phyloP scores from a whole-genome alignment of 2,888 invertebrate species.

The Gymnocheta viridis region DNA sequence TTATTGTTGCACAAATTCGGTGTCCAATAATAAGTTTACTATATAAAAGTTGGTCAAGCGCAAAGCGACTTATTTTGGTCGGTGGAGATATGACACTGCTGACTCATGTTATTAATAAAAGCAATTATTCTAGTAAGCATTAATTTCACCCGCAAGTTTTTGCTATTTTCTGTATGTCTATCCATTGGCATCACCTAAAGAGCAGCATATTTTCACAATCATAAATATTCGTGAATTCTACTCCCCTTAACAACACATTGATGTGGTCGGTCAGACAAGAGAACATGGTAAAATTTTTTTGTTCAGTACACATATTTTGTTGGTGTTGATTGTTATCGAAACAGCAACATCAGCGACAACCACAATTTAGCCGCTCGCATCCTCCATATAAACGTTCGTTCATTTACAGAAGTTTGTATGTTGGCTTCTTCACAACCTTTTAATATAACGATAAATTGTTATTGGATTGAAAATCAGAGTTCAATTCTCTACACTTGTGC shows the following conservation, averaged over 20 bases:
- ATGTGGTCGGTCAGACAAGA: background rate
- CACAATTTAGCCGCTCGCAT: constrained; percentile 9
- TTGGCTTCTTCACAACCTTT: background rate
- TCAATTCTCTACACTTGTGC: constrained; percentile 46
- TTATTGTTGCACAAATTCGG: no score
- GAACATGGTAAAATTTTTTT: constrained; percentile 10
- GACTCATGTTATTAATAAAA: no score
- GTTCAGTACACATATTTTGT: background rate
- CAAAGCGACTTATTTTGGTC: no score
- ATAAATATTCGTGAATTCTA: background rate
- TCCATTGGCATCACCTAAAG: no score
- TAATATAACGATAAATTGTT: constrained; percentile 53
- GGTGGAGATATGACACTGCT: no score
- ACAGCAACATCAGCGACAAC: background rate
- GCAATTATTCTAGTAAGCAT: no score
- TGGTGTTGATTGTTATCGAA: background rate
- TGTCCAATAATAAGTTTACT: no score
- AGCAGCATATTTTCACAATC: no score
- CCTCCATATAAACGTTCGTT: background rate
- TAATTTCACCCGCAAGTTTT: no score
- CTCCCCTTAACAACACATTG: background rate
- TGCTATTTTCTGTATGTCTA: no score
- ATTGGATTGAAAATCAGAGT: constrained; percentile 48
- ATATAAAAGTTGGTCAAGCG: no score
- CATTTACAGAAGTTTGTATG: background rate